phyloP scores from a whole-genome alignment of 1,140 invertebrate genomes.

The Babylonia areolata region DNA sequence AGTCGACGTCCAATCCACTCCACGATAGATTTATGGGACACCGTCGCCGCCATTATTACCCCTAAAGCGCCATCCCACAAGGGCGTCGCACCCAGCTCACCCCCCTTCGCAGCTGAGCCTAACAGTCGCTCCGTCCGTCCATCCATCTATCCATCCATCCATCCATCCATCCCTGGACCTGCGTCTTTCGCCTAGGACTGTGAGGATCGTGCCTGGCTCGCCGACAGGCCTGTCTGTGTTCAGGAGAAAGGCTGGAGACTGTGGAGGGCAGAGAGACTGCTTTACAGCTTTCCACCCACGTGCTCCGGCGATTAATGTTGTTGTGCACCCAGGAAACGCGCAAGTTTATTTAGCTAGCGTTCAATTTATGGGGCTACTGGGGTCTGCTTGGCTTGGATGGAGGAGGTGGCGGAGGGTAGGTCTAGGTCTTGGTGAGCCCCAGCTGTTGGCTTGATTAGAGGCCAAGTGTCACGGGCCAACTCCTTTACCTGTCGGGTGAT shows the following conservation, averaged over 20 bases:
- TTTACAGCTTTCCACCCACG: constrained; percentile 11
- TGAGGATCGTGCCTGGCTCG: no score
- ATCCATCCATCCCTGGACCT: no score
- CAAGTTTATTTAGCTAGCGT: background rate
- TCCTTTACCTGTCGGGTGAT: background rate
- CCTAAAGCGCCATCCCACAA: no score
- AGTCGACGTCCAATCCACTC: no score
- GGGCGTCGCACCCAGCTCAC: background rate
- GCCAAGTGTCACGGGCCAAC: background rate
- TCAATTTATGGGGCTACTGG: background rate
- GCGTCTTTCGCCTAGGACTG: no score
- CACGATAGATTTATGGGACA: no score
- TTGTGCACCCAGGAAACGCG: constrained; percentile 1
- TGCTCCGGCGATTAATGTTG: constrained; percentile 11
- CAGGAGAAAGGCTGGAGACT: no score
- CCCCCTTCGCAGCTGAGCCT: background rate
- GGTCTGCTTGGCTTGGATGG: no score
- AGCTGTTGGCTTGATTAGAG: constrained; percentile 5
- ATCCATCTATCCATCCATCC: background rate
- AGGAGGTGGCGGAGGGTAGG: background rate
- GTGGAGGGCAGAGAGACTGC: background rate
- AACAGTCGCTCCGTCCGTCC: background rate
- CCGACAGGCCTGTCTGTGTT: no score
- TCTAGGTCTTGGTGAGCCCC: background rate
- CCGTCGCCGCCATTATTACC: no score